These are phyloP conservation scores for Acrobasis suavella DNA, from an alignment of 2,888 invertebrate species.

Conservation along the genomic window DNA sequence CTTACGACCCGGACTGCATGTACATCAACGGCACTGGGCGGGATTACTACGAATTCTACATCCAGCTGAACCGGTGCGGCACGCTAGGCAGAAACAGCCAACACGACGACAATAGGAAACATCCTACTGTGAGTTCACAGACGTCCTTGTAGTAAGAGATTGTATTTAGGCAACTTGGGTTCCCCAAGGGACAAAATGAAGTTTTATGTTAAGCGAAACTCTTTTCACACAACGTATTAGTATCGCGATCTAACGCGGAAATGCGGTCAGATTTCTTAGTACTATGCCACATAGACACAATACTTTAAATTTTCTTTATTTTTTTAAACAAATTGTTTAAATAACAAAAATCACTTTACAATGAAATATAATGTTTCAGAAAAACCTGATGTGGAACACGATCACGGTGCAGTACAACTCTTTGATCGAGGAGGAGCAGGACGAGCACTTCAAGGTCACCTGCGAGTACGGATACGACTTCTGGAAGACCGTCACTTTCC, in stretches of 20 bases:
- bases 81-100: constrained; percentile 94
- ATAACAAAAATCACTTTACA: not conserved
- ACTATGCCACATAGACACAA: too few species aligned
- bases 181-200: too few species aligned
- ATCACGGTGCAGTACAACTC: constrained; percentile 97
- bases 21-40: constrained; percentile 96
- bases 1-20: constrained; percentile 96
- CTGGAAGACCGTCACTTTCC: constrained; percentile 98
- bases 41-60: constrained; percentile 96
- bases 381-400: constrained; percentile 98
- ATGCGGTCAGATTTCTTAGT: too few species aligned
- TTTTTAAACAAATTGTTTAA: not conserved
- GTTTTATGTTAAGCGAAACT: too few species aligned
- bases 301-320: too few species aligned
- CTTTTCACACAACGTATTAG: too few species aligned
- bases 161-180: too few species aligned
- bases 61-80: constrained; percentile 95
- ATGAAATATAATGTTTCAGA: constrained; percentile 71
- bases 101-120: constrained; percentile 91
- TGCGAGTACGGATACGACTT: constrained; percentile 98
- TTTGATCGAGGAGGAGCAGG: constrained; percentile 95
- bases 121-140: constrained; percentile 87
- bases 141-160: too few species aligned
- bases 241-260: too few species aligned
- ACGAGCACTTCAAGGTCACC: constrained; percentile 97